Base-by-base conservation (phyloP, 1,140 invertebrate species). In the Spodoptera litura region DNA sequence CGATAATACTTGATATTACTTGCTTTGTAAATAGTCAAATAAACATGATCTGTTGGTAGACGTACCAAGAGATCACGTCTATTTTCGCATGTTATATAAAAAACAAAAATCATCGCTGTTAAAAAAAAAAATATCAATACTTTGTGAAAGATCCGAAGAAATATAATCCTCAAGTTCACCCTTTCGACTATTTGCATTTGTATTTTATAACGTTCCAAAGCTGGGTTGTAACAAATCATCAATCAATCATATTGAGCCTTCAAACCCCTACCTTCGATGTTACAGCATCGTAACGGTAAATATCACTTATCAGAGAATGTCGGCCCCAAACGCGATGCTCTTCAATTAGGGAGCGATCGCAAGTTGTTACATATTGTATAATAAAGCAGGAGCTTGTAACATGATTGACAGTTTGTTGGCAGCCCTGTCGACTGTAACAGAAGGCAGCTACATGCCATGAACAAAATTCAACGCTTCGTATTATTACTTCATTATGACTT, bases 401-500 rank as follows among this genome's bases (percentile, higher is more conserved):
- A 52, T 74, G 72, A 74, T 74, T 75, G 72, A 75, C 72, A 35
- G 59, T 44, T 64, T 75, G 58, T 75, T 75, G 35, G 38, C 72
- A 31, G 56, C 44, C 44, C 58, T 11, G 35, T 27, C 59, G 58
- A 52, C 58, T 61, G 20, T 52, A 74, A 74, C 72, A 58, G 44
- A 74, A 44, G 55, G 38, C 52, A 25, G 49, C 35, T 64, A 75
- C 53, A 64, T 75, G 58, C 58, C 53, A 62, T 59, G 56, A 75
- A 38, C 35, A 55, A 59, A 74, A 74, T 74, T 74, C 56, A 61
- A 74, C 52, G 68, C 56, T 74, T 56, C 53, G 53, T 64, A 75
- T 75, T 75, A 75, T 75, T 52, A 75, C 59, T 75, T 75, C 73
- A 75, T 75, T 75, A 75, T 75, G 73, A 75, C 73, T 75, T 75